These are phyloP conservation scores for Meles meles DNA, from an alignment of 2,113 vertebrate species.

Conservation along the genomic window DNA sequence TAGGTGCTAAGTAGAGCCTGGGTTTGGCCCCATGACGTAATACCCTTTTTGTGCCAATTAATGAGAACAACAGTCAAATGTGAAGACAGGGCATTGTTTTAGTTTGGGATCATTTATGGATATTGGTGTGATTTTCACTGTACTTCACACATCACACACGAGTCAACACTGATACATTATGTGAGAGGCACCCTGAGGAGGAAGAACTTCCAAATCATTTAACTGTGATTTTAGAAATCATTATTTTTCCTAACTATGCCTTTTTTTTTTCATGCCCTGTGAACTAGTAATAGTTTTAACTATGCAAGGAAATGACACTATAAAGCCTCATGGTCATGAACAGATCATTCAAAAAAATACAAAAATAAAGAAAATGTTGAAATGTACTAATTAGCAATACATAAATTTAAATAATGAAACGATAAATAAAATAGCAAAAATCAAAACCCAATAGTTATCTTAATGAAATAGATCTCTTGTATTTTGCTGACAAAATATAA, in stretches of 20 bases:
- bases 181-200: neutral
- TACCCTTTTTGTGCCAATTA: neutral
- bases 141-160: neutral
- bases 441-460: neutral
- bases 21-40: neutral
- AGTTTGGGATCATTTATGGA: neutral
- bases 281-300: constrained; percentile 16
- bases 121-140: neutral
- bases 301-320: neutral
- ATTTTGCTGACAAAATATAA: neutral
- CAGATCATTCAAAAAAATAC: neutral
- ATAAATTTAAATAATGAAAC: neutral
- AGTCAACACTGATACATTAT: neutral
- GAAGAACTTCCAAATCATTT: neutral
- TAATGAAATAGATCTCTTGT: neutral
- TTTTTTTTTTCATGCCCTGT: neutral
- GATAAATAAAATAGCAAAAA: neutral
- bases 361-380: neutral
- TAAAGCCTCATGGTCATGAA: neutral
- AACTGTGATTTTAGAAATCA: neutral
- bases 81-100: neutral
- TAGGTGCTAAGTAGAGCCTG: neutral
- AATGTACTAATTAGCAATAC: neutral
- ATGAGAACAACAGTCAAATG: neutral
- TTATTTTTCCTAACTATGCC: neutral